phyloP scores from a whole-genome alignment of 2,797 vertebrate genomes.

The Rhinoraja longicauda region DNA sequence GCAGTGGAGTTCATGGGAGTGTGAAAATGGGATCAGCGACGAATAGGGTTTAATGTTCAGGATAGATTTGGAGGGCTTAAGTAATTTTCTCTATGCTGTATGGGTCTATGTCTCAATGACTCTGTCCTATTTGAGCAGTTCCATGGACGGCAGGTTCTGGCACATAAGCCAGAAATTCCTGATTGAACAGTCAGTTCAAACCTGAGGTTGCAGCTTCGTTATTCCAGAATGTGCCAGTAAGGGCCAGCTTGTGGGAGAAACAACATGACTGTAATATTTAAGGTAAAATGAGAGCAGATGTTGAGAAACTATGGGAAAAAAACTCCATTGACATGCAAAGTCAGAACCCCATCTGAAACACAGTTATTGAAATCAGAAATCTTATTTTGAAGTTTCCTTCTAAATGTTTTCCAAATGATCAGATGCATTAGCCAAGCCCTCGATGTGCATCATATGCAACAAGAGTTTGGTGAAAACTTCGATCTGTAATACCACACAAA shows the following conservation, averaged over 20 bases:
- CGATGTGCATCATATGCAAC: not conserved
- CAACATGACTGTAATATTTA: constrained; percentile 19
- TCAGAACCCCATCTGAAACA: not conserved
- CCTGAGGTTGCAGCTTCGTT: not conserved
- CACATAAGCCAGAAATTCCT: not conserved
- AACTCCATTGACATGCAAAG: not conserved
- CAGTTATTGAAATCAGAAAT: constrained; percentile 12
- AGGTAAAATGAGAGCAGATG: constrained; percentile 18
- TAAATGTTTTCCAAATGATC: constrained; percentile 13
- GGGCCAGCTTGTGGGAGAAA: not conserved
- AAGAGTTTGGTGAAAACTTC: not conserved
- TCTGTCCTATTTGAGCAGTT: not conserved
- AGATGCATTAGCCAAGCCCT: not conserved
- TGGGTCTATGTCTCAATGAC: no score
- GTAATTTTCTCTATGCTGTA: no score
- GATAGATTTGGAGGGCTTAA: no score
- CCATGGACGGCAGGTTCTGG: not conserved
- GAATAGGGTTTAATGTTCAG: no score
- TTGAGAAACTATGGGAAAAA: not conserved
- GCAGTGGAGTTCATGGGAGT: no score
- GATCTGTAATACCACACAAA: not conserved
- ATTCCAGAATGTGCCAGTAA: not conserved
- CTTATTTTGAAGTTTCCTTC: not conserved
- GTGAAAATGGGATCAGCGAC: no score
- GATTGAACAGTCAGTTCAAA: not conserved